These are phyloP conservation scores for Allolobophora icterica DNA, from an alignment of 2,888 invertebrate species.

Conservation along the genomic window DNA sequence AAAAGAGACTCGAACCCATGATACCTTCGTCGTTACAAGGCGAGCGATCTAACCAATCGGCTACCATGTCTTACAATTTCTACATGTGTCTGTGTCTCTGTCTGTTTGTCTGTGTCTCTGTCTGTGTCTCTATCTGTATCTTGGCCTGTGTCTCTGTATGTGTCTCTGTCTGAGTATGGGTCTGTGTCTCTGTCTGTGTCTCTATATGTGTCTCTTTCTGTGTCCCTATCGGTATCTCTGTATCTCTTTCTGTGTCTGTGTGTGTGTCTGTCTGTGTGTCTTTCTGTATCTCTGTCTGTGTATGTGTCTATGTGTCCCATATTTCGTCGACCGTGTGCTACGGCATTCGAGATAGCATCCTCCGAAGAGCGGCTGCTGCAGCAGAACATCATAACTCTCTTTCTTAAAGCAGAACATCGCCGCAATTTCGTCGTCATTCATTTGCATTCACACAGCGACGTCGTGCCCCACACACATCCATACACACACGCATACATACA, in stretches of 20 bases:
- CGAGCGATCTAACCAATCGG: too few relatives aligned
- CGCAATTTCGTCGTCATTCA: neutral
- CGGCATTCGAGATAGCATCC: neutral
- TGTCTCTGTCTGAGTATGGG: too few relatives aligned
- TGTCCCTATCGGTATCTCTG: neutral
- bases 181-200: too few relatives aligned
- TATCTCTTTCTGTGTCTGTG: neutral
- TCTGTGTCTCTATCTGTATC: too few relatives aligned
- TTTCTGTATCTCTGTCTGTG: too few relatives aligned
- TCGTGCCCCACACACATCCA: neutral
- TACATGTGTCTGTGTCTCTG: too few relatives aligned
- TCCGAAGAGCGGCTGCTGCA: neutral
- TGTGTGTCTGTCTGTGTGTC: neutral
- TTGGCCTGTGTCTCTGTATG: too few relatives aligned
- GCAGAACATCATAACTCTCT: neutral
- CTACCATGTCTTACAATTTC: too few relatives aligned
- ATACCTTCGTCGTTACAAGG: too few relatives aligned
- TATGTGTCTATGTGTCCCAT: neutral
- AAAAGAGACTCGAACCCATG: too few relatives aligned
- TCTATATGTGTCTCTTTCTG: neutral
- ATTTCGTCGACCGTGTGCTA: neutral
- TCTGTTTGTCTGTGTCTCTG: too few relatives aligned
- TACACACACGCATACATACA: too few relatives aligned
- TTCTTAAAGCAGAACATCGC: neutral
- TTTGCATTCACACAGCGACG: neutral